phyloP scores from a whole-genome alignment of 2,113 vertebrate species.

The Corythoichthys intestinalis region DNA sequence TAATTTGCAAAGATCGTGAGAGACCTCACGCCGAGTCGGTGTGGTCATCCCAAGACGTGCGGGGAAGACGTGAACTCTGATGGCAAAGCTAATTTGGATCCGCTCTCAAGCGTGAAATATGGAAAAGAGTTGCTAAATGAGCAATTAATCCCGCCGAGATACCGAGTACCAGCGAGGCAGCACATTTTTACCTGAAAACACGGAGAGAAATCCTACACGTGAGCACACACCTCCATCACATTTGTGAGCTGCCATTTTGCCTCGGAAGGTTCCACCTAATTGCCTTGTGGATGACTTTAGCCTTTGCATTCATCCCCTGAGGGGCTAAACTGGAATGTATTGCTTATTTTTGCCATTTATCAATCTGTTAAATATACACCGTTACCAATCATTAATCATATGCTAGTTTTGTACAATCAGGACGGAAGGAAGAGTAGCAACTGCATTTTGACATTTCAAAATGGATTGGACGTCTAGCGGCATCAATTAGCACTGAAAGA shows the following conservation, averaged over 20 bases:
- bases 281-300: background rate
- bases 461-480: no score
- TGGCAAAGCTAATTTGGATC: slow-evolving; percentile 70
- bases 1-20: slow-evolving; percentile 55
- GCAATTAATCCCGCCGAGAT: slow-evolving; percentile 68
- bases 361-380: background rate
- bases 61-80: slow-evolving; percentile 61
- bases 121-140: slow-evolving; percentile 68
- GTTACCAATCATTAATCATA: background rate
- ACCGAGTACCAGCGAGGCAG: slow-evolving; percentile 49
- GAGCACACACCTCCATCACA: background rate
- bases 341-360: slow-evolving; percentile 4
- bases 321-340: background rate
- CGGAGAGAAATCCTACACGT: background rate
- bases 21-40: slow-evolving; percentile 6
- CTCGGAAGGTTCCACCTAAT: background rate
- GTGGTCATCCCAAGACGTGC: slow-evolving; percentile 56
- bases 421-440: slow-evolving; percentile 2
- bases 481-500: no score
- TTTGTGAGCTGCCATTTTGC: background rate
- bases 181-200: slow-evolving; percentile 36
- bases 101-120: slow-evolving; percentile 68
- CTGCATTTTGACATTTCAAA: no score
- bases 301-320: background rate
- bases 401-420: background rate